These are phyloP conservation scores for Clytia hemisphaerica DNA, from an alignment of 30 jellyfish, hydroid and myxozoan genomes.

Conservation along the genomic window DNA sequence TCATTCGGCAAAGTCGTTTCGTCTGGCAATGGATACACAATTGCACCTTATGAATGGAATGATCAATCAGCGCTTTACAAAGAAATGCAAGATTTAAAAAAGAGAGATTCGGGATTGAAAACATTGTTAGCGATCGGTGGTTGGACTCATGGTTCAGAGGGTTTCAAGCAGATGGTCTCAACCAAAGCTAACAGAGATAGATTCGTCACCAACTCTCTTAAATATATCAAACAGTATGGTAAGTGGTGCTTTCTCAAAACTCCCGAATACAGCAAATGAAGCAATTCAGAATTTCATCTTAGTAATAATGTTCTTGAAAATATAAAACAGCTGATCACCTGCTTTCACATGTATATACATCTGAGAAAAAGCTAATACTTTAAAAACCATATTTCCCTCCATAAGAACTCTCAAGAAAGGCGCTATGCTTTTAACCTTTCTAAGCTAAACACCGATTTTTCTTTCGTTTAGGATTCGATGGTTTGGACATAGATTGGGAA, in stretches of 20 bases:
- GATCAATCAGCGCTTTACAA: too few species aligned
- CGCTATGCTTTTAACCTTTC: too few species aligned
- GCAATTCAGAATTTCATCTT: too few species aligned
- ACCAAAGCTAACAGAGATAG: slow-evolving; percentile 25
- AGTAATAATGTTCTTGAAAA: too few species aligned
- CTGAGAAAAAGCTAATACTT: too few species aligned
- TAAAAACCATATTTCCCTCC: too few species aligned
- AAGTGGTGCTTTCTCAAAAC: too few species aligned
- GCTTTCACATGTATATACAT: too few species aligned
- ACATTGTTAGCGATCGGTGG: slow-evolving; percentile 81
- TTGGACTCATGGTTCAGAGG: slow-evolving; percentile 47
- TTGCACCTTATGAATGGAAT: slow-evolving; percentile 62
- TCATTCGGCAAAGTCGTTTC: slow-evolving; percentile 3
- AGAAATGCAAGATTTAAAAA: slow-evolving; percentile 25
- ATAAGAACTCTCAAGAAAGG: too few species aligned
- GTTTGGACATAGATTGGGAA: slow-evolving; percentile 34
- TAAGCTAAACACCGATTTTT: too few species aligned
- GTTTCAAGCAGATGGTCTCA: slow-evolving; percentile 63
- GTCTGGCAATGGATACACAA: slow-evolving; percentile 30
- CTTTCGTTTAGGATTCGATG: slow-evolving; percentile 22
- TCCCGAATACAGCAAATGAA: too few species aligned
- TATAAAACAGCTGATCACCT: too few species aligned
- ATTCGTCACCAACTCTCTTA: not conserved
- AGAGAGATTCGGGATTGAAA: slow-evolving; percentile 45
- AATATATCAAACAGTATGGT: not conserved